Conservation (phyloP, 92 coral and sea anemone species). For the Blastomussa wellsi region DNA sequence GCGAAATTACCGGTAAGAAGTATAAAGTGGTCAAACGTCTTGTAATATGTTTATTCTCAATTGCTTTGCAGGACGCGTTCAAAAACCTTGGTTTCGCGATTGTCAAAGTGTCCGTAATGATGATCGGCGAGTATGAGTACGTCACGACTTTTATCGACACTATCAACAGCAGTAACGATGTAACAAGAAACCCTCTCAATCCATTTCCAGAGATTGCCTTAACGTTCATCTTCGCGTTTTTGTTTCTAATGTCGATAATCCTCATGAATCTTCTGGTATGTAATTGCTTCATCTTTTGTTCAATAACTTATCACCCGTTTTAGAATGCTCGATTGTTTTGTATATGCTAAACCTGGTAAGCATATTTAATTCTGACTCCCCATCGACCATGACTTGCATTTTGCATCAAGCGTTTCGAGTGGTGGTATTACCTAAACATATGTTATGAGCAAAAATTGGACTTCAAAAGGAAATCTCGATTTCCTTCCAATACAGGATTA, state of each 20-base stretch:
- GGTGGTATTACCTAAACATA: too few species aligned
- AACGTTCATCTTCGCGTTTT: constrained; percentile 60
- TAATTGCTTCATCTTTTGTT: not conserved
- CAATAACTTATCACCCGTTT: not conserved
- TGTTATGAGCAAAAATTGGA: too few species aligned
- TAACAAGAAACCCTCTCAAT: constrained; percentile 52
- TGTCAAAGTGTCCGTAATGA: constrained; percentile 85
- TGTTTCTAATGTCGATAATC: constrained; percentile 76
- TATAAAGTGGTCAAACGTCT: not conserved
- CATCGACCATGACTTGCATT: too few species aligned
- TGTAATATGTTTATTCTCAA: not conserved
- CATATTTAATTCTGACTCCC: too few species aligned
- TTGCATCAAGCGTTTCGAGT: too few species aligned
- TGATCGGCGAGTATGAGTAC: constrained; percentile 86
- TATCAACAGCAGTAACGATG: constrained; percentile 8
- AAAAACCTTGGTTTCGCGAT: constrained; percentile 47
- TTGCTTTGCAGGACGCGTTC: constrained; percentile 62
- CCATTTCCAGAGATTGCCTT: constrained; percentile 73
- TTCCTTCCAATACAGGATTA: too few species aligned
- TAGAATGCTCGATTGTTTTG: not conserved
- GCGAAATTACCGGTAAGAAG: not conserved
- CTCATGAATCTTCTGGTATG: constrained; percentile 86
- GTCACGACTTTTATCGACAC: constrained; percentile 60
- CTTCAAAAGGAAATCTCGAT: too few species aligned
- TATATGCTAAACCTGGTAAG: too few species aligned